Conservation (phyloP, 1,140 invertebrate genomes). For the Drosophila carrolli region DNA sequence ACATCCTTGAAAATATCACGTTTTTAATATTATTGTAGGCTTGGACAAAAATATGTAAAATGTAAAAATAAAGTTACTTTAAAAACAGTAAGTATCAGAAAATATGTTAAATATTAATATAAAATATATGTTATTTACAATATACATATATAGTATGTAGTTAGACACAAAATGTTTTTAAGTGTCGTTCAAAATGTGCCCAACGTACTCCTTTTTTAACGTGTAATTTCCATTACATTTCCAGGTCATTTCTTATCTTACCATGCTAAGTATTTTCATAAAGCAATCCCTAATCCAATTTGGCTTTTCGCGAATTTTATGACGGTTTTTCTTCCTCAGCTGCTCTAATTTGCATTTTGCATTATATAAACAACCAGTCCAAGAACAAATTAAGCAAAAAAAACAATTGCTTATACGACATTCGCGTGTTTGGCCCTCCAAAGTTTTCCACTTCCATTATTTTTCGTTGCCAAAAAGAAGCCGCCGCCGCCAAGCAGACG, state of each 20-base stretch:
- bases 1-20: too few species aligned
- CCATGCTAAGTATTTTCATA: constrained; percentile 25
- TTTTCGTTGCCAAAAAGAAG: constrained; percentile 61
- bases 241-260: constrained; percentile 21
- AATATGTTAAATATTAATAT: not conserved
- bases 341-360: constrained; percentile 72
- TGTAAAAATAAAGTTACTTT: too few species aligned
- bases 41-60: too few species aligned
- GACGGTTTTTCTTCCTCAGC: constrained; percentile 15
- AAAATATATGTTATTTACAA: too few species aligned
- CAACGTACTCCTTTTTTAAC: not conserved
- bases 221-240: constrained; percentile 1
- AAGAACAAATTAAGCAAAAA: constrained; percentile 29
- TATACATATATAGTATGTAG: too few species aligned
- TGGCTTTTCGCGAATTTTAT: constrained; percentile 45
- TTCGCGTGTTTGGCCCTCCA: constrained; percentile 61
- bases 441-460: constrained; percentile 45
- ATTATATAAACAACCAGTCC: constrained; percentile 46
- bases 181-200: not conserved
- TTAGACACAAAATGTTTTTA: too few species aligned
- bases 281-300: constrained; percentile 47
- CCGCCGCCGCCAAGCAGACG: constrained; percentile 39
- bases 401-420: constrained; percentile 71
- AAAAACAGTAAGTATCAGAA: not conserved
- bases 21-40: too few species aligned